A percentile compares a stretch with the other conserved stretches of the same genome.
Evolutionary conservation across 2,888 invertebrate genomes (phyloP).

Genomic region (Nomada hirtipes): DNA sequence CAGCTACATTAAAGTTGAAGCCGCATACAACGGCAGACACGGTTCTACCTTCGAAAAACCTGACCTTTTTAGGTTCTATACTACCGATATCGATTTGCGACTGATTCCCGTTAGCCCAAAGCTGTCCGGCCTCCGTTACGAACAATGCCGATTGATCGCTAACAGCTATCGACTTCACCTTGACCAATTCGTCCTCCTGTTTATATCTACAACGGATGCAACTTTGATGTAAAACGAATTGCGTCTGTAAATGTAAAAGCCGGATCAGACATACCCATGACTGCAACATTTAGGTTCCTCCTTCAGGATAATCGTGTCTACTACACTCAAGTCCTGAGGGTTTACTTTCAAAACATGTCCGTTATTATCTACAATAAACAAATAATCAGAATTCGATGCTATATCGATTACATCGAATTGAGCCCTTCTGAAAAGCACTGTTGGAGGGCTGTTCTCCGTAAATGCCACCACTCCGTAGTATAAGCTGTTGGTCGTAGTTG

Average conservation of each 20-base stretch:
- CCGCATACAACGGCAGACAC: constrained; percentile 91
- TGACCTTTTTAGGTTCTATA: constrained; percentile 87
- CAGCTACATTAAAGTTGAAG: constrained; percentile 90
- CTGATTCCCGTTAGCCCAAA: constrained; percentile 90
- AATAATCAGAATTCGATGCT: constrained; percentile 86
- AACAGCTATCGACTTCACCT: constrained; percentile 87
- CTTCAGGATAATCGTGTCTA: constrained; percentile 87
- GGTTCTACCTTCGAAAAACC: constrained; percentile 89
- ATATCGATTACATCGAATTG: constrained; percentile 88
- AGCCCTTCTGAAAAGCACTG: constrained; percentile 85
- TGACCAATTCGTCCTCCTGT: constrained; percentile 87
- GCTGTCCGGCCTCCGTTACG: constrained; percentile 88
- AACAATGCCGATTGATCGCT: constrained; percentile 88
- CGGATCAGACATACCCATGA: constrained; percentile 85
- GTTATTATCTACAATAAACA: constrained; percentile 87
- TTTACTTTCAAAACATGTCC: constrained; percentile 87
- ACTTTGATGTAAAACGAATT: not conserved
- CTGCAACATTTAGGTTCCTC: constrained; percentile 88
- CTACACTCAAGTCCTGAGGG: constrained; percentile 85
- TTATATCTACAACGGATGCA: constrained; percentile 83
- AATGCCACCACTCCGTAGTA: constrained; percentile 83
- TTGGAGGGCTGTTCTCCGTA: constrained; percentile 80
- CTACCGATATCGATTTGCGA: constrained; percentile 88
- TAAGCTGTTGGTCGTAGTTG: constrained; percentile 83
- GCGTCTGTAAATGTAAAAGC: not conserved